Conservation (phyloP, 2,113 vertebrate genomes). For the Condylura cristata region DNA sequence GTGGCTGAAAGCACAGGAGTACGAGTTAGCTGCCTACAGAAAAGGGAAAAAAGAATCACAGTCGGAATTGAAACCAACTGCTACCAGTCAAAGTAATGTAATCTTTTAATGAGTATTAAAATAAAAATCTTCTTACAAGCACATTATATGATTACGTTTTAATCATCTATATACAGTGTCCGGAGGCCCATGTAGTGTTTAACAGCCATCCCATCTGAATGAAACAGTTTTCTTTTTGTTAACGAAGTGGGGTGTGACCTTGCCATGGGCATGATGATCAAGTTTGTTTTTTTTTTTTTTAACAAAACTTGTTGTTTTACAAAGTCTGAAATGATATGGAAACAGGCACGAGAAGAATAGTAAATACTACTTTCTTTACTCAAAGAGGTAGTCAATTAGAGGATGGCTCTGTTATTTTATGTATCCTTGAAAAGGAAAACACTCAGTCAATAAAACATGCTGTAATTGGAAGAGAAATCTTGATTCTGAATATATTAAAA, state of each 20-base stretch:
- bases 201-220: neutral
- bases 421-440: neutral
- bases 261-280: neutral
- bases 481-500: neutral
- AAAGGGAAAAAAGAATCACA: neutral
- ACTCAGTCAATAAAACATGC: neutral
- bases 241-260: neutral
- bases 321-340: neutral
- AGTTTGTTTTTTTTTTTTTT: neutral
- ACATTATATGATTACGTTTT: constrained; percentile 16
- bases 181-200: neutral
- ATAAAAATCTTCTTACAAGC: constrained; percentile 8
- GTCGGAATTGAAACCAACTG: neutral
- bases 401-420: neutral
- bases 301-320: neutral
- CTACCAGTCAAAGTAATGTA: constrained; percentile 19
- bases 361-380: neutral
- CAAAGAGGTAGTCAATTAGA: neutral
- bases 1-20: neutral
- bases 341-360: neutral
- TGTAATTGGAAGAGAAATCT: neutral
- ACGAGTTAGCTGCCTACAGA: neutral
- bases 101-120: constrained; percentile 40
- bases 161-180: neutral
- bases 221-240: neutral